These are phyloP conservation scores for Tholera decimalis DNA, from an alignment of 2,888 invertebrate genomes.

Conservation along the genomic window DNA sequence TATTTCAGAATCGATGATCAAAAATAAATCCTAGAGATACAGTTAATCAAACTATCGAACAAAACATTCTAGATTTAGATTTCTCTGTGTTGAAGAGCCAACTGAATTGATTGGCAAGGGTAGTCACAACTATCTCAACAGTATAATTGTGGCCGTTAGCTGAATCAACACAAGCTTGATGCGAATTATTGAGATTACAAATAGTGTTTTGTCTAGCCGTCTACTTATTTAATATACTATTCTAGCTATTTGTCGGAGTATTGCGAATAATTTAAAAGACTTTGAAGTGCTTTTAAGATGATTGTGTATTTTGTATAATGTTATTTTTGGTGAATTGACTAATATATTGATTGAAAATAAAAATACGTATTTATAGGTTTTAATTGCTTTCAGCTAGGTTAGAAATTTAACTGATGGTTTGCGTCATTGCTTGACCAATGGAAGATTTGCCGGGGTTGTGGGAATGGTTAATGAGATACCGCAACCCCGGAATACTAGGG, in stretches of 20 bases:
- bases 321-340: conserved; percentile 30
- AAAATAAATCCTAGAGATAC: conserved; percentile 30
- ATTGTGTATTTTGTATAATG: background rate
- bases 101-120: conserved; percentile 56
- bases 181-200: conserved; percentile 37
- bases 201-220: conserved; percentile 42
- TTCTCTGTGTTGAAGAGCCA: conserved; percentile 27
- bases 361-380: background rate
- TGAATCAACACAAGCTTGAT: conserved; percentile 39
- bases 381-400: background rate
- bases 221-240: conserved; percentile 29
- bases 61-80: conserved; percentile 41
- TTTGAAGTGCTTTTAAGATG: conserved; percentile 41
- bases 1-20: conserved; percentile 12
- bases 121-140: conserved; percentile 40
- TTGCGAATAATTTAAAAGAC: conserved; percentile 26
- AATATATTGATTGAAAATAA: conserved; percentile 12
- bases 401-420: background rate
- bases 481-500: no score
- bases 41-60: conserved; percentile 43
- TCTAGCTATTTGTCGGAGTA: conserved; percentile 4
- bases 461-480: no score
- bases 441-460: no score
- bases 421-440: background rate
- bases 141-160: conserved; percentile 31